phyloP scores from a whole-genome alignment of 2,797 vertebrate species.

The Pterois miles region DNA sequence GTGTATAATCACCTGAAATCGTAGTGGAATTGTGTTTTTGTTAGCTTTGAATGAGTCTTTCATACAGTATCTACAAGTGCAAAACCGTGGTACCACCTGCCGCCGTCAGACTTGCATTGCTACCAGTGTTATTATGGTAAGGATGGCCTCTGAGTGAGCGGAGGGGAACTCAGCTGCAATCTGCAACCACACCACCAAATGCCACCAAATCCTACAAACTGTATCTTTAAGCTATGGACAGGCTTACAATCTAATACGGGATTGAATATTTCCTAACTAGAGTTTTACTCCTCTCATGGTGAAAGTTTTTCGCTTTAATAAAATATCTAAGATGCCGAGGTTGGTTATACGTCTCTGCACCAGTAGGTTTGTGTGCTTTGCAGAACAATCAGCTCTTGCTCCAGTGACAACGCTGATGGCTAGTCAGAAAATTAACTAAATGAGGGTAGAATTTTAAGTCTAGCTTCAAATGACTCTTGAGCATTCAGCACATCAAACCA shows the following conservation, averaged over 20 bases:
- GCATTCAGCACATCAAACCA: constrained; percentile 18
- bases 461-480: not conserved
- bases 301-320: not conserved
- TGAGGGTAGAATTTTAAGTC: not conserved
- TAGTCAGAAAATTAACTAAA: constrained; percentile 33
- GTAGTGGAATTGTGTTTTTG: too few relatives aligned
- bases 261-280: not conserved
- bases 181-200: too few relatives aligned
- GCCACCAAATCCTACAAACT: too few relatives aligned
- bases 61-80: too few relatives aligned
- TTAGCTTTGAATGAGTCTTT: too few relatives aligned
- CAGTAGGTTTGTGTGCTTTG: not conserved
- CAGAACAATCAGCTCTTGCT: too few relatives aligned
- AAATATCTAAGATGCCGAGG: not conserved
- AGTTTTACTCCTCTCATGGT: not conserved
- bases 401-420: constrained; percentile 19
- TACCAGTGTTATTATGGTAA: too few relatives aligned
- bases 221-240: not conserved
- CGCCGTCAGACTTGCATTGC: too few relatives aligned
- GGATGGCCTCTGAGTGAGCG: too few relatives aligned
- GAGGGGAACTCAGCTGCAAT: too few relatives aligned
- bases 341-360: not conserved
- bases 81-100: too few relatives aligned
- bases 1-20: too few relatives aligned
- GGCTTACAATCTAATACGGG: not conserved